Evolutionary conservation across 2,797 vertebrate species (phyloP).

Genomic region (Chaetophractus vellerosus): DNA sequence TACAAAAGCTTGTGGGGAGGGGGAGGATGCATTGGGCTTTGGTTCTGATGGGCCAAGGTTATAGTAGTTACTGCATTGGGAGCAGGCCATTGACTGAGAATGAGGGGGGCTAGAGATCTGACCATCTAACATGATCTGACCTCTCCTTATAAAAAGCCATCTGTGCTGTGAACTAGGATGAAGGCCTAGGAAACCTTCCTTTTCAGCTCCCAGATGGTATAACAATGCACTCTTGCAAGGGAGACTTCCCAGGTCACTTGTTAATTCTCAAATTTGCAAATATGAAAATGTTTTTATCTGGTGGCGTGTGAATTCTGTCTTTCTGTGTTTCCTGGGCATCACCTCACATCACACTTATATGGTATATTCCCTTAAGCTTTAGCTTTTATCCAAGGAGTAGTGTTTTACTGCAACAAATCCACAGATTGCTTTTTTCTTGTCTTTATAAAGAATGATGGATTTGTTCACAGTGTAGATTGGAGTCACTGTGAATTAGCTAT

Average conservation of each 20-base stretch:
- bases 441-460: slow-evolving; percentile 15
- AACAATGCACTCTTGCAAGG: neutral
- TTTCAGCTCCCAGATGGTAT: slow-evolving; percentile 51
- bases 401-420: slow-evolving; percentile 4
- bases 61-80: neutral
- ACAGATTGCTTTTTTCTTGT: neutral
- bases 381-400: neutral
- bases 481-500: neutral
- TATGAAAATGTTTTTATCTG: neutral
- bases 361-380: neutral
- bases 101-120: neutral
- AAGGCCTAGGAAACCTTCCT: neutral
- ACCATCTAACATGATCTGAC: neutral
- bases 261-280: slow-evolving; percentile 25
- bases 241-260: neutral
- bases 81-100: slow-evolving; percentile 27
- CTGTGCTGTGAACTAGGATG: slow-evolving; percentile 2
- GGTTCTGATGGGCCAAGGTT: slow-evolving; percentile 5
- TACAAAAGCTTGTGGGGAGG: neutral
- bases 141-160: slow-evolving; percentile 49
- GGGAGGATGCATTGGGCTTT: neutral
- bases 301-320: neutral
- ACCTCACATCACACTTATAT: neutral
- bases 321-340: slow-evolving; percentile 11
- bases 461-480: neutral